Conservation (phyloP, 1,140 invertebrate genomes). For the Mamestra configurata region DNA sequence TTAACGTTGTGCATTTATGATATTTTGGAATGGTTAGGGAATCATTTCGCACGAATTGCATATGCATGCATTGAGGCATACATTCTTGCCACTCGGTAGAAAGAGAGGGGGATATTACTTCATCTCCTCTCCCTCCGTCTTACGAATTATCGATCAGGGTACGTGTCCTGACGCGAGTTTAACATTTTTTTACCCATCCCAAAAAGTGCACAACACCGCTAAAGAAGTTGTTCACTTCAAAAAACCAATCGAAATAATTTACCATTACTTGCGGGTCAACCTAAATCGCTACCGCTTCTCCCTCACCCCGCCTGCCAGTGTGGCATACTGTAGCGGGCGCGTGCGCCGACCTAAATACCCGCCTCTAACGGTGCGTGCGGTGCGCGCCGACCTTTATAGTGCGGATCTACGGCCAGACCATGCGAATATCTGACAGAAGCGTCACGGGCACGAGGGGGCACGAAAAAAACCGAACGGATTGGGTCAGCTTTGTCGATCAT, state of each 20-base stretch:
- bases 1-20: too few relatives aligned
- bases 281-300: conserved; percentile 26
- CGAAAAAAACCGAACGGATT: background rate
- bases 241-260: background rate
- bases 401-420: conserved; percentile 47
- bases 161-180: too few relatives aligned
- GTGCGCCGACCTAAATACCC: conserved; percentile 69
- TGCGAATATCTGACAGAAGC: conserved; percentile 21
- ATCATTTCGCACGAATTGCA: too few relatives aligned
- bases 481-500: background rate
- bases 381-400: conserved; percentile 56
- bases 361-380: conserved; percentile 64
- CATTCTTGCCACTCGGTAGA: too few relatives aligned
- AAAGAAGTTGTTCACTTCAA: background rate
- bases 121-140: too few relatives aligned
- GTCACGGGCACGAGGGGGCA: conserved; percentile 12
- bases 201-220: too few relatives aligned
- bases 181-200: too few relatives aligned
- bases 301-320: conserved; percentile 15
- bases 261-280: background rate
- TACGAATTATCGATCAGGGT: too few relatives aligned
- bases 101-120: too few relatives aligned
- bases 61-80: too few relatives aligned
- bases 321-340: conserved; percentile 68
- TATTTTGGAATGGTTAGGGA: too few relatives aligned